A percentile compares a stretch with the other conserved stretches of the same genome.
Conservation (phyloP, 37 sponge, comb jelly and placozoan genomes). For the Agelas oroides region DNA sequence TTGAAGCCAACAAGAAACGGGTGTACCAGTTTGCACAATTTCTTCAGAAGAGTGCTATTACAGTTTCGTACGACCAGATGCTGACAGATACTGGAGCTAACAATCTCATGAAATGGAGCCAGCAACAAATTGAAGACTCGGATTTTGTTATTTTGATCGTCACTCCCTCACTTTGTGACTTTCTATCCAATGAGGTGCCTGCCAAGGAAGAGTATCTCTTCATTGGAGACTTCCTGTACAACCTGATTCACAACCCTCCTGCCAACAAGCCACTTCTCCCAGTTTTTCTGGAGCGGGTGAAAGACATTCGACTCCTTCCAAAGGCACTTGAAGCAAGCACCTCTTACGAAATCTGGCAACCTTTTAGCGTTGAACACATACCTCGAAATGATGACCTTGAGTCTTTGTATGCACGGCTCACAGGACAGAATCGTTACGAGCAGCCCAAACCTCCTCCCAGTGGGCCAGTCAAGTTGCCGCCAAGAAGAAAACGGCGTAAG, state of each 20-base stretch:
- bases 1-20: background rate
- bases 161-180: conserved; percentile 55
- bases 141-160: conserved; percentile 61
- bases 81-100: background rate
- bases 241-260: conserved; percentile 9
- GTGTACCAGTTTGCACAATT: conserved; percentile 37
- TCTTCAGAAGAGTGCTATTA: conserved; percentile 1
- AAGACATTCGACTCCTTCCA: conserved; percentile 29
- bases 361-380: background rate
- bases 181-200: conserved; percentile 42
- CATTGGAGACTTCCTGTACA: conserved; percentile 27
- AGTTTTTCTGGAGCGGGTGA: conserved; percentile 25
- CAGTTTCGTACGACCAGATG: conserved; percentile 44
- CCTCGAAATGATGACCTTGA: conserved; percentile 9
- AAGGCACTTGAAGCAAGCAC: conserved; percentile 7
- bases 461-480: background rate
- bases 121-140: conserved; percentile 51
- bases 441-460: conserved; percentile 1
- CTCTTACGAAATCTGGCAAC: conserved; percentile 14
- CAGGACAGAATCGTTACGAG: conserved; percentile 29
- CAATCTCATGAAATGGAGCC: conserved; percentile 35
- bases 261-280: conserved; percentile 21
- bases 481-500: conserved; percentile 12
- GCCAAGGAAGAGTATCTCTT: conserved; percentile 31
- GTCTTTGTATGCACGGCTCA: conserved; percentile 33